Evolutionary conservation across 2,888 invertebrate species (phyloP), one percentile per base, ranked within the genome.

Genomic region (Xylophagus ater): DNA sequence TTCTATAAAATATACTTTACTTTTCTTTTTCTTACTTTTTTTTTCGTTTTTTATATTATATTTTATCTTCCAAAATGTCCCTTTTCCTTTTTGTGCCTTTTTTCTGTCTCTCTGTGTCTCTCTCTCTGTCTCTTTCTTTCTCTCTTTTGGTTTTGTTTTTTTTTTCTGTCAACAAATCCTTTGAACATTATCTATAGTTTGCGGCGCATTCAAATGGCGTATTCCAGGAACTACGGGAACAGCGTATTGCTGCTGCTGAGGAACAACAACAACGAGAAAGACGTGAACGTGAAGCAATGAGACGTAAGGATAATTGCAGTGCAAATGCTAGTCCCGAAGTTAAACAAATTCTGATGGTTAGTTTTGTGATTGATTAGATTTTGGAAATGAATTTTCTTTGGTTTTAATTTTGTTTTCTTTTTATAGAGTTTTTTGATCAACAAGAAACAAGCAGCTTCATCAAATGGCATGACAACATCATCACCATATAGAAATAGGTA

Each of bases 261-360:
- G 81, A 85, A 59, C 84, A 86, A 60, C 72, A 83, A 52, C 76
- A 82, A 61, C 65, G 77, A 43, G 72, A 79, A 54, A 86, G 89
- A 63, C 74, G 87, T 46, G 87, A 89, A 53, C 72, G 86, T 50
- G 88, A 90, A 56, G 81, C 84, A 49, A 78, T 86, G 58, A 89
- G 90, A 68, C 92, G 93, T 64, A 89, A 92, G 65, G 90, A 90
- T 59, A 90, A 92, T 63, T 89, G 90, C 69, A 92, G 92, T 68
- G 94, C 94, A 40, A 84, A 92, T 56, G 94, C 96, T 49, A 94
- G 93, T 49, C 82, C 87, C 15, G 93, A 93, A 68, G 96, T 96
- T 58, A 96, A 94, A 65, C 90, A 90, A 69, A 87, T 89, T 58
- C 72, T 94, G 53, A 90, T 90, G 75, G 89, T 83, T 58, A 55